phyloP scores from a whole-genome alignment of 2,888 invertebrate species.

The Cremastobaeus sp. region DNA sequence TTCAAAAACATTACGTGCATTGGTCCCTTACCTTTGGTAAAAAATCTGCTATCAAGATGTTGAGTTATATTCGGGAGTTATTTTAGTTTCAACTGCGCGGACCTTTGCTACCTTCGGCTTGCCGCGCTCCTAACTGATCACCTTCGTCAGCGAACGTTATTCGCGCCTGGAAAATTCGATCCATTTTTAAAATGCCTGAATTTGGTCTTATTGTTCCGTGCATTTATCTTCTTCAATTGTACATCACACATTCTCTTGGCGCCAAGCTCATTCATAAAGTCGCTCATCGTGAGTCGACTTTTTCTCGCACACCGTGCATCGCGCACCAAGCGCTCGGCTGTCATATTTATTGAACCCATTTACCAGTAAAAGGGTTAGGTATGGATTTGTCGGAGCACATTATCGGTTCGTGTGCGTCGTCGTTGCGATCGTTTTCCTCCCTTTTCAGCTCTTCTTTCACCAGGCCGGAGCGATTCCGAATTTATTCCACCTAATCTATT shows the following conservation, averaged over 20 bases:
- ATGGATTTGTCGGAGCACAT: conserved; percentile 32
- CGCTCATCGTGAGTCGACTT: conserved; percentile 12
- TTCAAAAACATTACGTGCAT: too few relatives aligned
- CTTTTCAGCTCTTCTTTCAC: background rate
- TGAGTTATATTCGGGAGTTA: too few relatives aligned
- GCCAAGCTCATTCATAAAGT: conserved; percentile 7
- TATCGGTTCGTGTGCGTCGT: background rate
- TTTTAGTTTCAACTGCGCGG: too few relatives aligned
- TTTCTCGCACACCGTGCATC: conserved; percentile 13
- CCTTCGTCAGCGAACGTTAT: conserved; percentile 53
- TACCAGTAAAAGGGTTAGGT: conserved; percentile 45
- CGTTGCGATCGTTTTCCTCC: background rate
- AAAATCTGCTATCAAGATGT: too few relatives aligned
- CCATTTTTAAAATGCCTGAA: too few relatives aligned
- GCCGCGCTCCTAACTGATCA: conserved; percentile 37
- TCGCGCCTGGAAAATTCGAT: too few relatives aligned
- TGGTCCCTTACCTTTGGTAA: too few relatives aligned
- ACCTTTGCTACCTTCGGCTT: too few relatives aligned
- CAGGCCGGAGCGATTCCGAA: too few relatives aligned
- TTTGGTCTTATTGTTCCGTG: conserved; percentile 10
- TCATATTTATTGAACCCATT: conserved; percentile 47
- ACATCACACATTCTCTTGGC: conserved; percentile 14
- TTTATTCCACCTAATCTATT: too few relatives aligned
- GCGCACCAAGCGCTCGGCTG: conserved; percentile 23
- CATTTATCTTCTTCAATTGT: conserved; percentile 14